phyloP scores from a whole-genome alignment of 2,797 vertebrate species.

The Helarctos malayanus region DNA sequence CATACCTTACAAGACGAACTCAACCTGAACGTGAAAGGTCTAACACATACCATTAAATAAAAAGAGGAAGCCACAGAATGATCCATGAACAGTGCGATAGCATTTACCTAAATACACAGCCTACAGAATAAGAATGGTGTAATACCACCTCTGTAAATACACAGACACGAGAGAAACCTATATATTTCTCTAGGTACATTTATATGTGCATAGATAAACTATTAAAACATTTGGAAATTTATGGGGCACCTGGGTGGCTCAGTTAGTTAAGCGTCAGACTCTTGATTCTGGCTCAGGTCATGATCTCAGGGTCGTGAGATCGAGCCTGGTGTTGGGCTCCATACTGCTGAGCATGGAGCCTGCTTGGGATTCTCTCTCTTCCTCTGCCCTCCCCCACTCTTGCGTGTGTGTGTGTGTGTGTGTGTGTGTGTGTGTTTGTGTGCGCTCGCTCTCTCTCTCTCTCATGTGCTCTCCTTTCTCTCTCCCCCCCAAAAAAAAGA shows the following conservation, averaged over 20 bases:
- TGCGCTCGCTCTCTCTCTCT: no score
- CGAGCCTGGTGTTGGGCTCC: background rate
- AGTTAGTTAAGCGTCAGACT: background rate
- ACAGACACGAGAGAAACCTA: background rate
- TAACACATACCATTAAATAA: background rate
- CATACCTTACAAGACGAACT: background rate
- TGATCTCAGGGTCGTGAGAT: background rate
- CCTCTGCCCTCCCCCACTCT: background rate
- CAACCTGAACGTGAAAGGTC: background rate
- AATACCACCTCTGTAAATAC: background rate
- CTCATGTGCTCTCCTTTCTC: background rate
- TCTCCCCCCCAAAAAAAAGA: rapidly evolving
- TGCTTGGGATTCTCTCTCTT: background rate
- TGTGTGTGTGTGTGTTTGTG: no score
- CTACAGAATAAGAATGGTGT: background rate
- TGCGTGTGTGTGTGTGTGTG: no score
- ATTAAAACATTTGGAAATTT: background rate
- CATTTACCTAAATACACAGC: background rate
- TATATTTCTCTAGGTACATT: background rate
- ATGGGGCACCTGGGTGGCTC: background rate
- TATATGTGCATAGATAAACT: background rate
- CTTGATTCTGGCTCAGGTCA: background rate
- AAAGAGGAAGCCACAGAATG: background rate
- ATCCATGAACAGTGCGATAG: background rate
- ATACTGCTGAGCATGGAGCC: background rate